These are phyloP conservation scores for Sapajus apella DNA, from an alignment of 2,113 vertebrate species.

Conservation along the genomic window DNA sequence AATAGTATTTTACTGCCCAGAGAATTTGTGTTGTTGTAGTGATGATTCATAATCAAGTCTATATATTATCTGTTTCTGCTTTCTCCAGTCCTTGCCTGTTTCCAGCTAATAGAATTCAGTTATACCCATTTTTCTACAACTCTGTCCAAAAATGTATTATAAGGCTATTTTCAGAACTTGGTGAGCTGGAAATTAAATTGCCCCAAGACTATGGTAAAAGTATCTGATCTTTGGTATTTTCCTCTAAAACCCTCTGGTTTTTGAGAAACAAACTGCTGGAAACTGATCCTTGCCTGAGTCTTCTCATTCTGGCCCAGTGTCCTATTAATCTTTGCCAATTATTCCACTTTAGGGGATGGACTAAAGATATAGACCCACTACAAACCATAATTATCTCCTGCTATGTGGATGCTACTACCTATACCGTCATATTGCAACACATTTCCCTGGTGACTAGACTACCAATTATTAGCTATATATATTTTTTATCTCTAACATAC, in stretches of 20 bases:
- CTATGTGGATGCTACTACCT: background rate
- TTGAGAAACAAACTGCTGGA: background rate
- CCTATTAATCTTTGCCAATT: background rate
- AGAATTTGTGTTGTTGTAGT: background rate
- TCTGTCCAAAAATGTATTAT: background rate
- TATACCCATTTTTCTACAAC: background rate
- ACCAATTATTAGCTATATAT: background rate
- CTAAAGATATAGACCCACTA: background rate
- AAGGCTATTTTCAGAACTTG: background rate
- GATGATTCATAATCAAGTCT: background rate
- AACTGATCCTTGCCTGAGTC: background rate
- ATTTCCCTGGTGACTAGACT: background rate
- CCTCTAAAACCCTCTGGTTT: background rate
- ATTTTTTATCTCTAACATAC: conserved; percentile 17
- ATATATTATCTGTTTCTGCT: background rate
- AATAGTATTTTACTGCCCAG: background rate
- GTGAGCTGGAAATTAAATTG: background rate
- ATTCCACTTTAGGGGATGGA: background rate
- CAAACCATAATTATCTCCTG: background rate
- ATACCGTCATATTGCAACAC: background rate
- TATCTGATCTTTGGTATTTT: background rate
- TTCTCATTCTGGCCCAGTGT: background rate
- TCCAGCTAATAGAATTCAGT: background rate
- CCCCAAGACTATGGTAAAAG: background rate
- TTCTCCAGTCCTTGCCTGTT: background rate